Conservation (phyloP, 2,888 invertebrate species). For the Gymnosoma rotundatum region DNA sequence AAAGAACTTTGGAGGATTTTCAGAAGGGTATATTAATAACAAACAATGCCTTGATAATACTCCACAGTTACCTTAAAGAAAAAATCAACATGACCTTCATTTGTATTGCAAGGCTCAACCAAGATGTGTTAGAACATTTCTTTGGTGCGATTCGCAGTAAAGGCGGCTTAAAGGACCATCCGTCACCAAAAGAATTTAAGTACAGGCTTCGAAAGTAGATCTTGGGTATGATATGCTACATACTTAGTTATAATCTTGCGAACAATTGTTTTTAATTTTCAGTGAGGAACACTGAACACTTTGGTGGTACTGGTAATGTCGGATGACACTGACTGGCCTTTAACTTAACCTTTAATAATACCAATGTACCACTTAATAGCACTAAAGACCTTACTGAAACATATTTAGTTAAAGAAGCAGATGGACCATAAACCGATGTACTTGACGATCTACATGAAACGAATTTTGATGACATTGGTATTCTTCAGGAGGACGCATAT, state of each 20-base stretch:
- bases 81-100: conserved; percentile 2
- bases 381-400: too few species aligned
- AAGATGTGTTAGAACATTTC: neutral
- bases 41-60: too few species aligned
- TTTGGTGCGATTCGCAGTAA: too few species aligned
- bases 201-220: conserved; percentile 41
- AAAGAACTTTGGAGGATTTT: too few species aligned
- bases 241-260: neutral
- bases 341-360: too few species aligned
- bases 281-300: conserved; percentile 15
- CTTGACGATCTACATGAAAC: too few species aligned
- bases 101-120: neutral
- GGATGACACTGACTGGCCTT: conserved; percentile 14
- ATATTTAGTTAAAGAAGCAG: too few species aligned
- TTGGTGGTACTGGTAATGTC: conserved; percentile 8
- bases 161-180: conserved; percentile 58
- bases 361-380: too few species aligned
- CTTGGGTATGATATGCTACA: conserved; percentile 29
- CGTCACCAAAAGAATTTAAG: conserved; percentile 47
- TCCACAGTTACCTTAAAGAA: neutral
- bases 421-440: too few species aligned
- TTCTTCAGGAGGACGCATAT: too few species aligned
- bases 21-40: too few species aligned
- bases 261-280: neutral
- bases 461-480: too few species aligned